Evolutionary conservation across 2,888 invertebrate genomes (phyloP).

Genomic region (Drymonia ruficornis): DNA sequence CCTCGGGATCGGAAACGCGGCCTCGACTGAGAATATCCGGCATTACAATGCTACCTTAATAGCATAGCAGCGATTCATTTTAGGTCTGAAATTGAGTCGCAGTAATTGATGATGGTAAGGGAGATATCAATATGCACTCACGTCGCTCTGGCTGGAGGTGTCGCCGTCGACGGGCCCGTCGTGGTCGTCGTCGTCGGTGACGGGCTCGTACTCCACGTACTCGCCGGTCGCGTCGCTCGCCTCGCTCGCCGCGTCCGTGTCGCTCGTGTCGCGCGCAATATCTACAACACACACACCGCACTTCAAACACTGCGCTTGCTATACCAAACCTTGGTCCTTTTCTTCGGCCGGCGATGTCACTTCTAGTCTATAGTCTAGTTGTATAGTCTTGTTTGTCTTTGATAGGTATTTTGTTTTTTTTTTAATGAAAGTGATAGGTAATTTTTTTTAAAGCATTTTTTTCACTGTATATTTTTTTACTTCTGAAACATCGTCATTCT

Average conservation of each 20-base stretch:
- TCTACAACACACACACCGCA: slow-evolving; percentile 70
- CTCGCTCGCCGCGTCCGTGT: slow-evolving; percentile 61
- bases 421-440: slow-evolving; percentile 24
- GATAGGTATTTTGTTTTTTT: slow-evolving; percentile 15
- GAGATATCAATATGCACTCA: too few relatives aligned
- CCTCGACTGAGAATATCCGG: too few relatives aligned
- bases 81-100: too few relatives aligned
- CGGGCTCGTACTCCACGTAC: slow-evolving; percentile 78
- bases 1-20: too few relatives aligned
- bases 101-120: too few relatives aligned
- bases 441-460: slow-evolving; percentile 25
- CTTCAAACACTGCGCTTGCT: slow-evolving; percentile 16
- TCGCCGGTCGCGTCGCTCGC: slow-evolving; percentile 42
- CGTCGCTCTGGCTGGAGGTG: slow-evolving; percentile 83
- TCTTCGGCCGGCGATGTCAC: slow-evolving; percentile 6
- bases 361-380: too few relatives aligned
- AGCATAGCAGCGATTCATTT: too few relatives aligned
- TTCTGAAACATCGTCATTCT: slow-evolving; percentile 12
- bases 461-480: slow-evolving; percentile 22
- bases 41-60: too few relatives aligned
- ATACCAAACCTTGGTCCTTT: slow-evolving; percentile 10
- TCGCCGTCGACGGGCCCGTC: slow-evolving; percentile 62
- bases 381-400: not conserved
- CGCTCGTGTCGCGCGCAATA: slow-evolving; percentile 82
- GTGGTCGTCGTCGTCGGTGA: slow-evolving; percentile 78